Percentiles rank a stretch among this genome's conserved stretches.
Conservation (phyloP, 2,797 vertebrate species). For the Borostomias antarcticus region DNA sequence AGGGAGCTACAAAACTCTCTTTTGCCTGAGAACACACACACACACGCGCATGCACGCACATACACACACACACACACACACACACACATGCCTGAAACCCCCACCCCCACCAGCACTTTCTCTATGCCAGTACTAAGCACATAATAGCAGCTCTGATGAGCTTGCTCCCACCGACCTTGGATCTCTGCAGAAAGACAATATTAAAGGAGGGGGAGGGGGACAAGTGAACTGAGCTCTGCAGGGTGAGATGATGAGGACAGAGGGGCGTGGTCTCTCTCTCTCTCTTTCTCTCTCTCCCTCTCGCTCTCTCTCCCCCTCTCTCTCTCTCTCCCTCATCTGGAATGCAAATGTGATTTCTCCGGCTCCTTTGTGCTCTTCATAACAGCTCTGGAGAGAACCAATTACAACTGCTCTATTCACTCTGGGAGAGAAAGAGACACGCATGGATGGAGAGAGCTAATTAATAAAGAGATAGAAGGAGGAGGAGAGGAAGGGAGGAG, state of each 20-base stretch:
- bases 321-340: slow-evolving; percentile 69
- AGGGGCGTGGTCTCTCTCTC: slow-evolving; percentile 10
- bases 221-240: slow-evolving; percentile 47
- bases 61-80: slow-evolving; percentile 16
- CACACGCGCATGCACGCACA: slow-evolving; percentile 28
- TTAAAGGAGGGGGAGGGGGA: slow-evolving; percentile 57
- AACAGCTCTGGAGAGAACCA: slow-evolving; percentile 77
- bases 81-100: slow-evolving; percentile 3
- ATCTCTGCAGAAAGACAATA: slow-evolving; percentile 76
- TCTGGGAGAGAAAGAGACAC: slow-evolving; percentile 69
- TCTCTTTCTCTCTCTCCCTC: slow-evolving; percentile 6
- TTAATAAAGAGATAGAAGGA: slow-evolving; percentile 73
- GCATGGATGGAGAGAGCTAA: slow-evolving; percentile 70
- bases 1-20: slow-evolving; percentile 26
- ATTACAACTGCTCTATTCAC: slow-evolving; percentile 76
- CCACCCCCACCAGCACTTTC: slow-evolving; percentile 50
- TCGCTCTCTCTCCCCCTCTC: slow-evolving; percentile 44
- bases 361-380: slow-evolving; percentile 70
- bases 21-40: slow-evolving; percentile 29
- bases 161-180: slow-evolving; percentile 72
- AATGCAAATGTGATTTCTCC: slow-evolving; percentile 76
- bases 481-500: slow-evolving; percentile 31
- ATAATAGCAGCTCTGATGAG: slow-evolving; percentile 75
- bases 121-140: slow-evolving; percentile 56
- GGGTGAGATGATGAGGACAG: slow-evolving; percentile 54